A percentile compares a stretch with the other conserved stretches of the same genome.
These are phyloP conservation scores for Meriones unguiculatus DNA, from an alignment of 2,113 vertebrate species.

Conservation along the genomic window DNA sequence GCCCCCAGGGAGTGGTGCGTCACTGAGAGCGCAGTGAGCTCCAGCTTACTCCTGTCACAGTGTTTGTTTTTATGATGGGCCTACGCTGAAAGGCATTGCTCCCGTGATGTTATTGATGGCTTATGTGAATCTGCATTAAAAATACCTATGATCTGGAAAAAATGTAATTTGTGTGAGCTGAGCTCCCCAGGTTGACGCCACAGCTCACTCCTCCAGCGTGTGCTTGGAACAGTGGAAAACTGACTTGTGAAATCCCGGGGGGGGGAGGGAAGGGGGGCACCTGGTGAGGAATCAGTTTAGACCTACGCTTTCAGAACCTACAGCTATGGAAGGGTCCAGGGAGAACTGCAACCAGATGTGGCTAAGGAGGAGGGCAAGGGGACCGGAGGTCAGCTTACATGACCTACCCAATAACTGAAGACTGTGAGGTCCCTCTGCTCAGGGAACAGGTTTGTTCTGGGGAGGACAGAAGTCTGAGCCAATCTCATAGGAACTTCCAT, in stretches of 20 bases:
- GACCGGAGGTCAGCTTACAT: fast-evolving
- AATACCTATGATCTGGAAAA: neutral
- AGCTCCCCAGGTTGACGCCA: neutral
- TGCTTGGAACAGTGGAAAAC: neutral
- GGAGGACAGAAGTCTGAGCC: neutral
- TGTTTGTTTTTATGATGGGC: neutral
- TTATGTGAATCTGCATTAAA: neutral
- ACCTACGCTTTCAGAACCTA: fast-evolving
- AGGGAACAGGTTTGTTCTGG: neutral
- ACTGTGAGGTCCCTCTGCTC: fast-evolving
- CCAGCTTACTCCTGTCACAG: neutral
- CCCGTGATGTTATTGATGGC: neutral
- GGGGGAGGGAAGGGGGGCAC: no score
- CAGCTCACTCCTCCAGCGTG: neutral
- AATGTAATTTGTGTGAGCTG: neutral
- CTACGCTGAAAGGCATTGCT: neutral
- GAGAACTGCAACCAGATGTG: neutral
- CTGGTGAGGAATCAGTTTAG: fast-evolving
- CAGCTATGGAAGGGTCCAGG: neutral
- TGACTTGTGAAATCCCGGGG: fast-evolving
- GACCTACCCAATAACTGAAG: neutral
- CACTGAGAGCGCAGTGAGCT: neutral
- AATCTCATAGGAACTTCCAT: no score
- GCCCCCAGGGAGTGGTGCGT: fast-evolving
- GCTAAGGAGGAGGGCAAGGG: neutral